Conservation (phyloP, 30 jellyfish, hydroid and myxozoan genomes). For the Aurelia sp. region DNA sequence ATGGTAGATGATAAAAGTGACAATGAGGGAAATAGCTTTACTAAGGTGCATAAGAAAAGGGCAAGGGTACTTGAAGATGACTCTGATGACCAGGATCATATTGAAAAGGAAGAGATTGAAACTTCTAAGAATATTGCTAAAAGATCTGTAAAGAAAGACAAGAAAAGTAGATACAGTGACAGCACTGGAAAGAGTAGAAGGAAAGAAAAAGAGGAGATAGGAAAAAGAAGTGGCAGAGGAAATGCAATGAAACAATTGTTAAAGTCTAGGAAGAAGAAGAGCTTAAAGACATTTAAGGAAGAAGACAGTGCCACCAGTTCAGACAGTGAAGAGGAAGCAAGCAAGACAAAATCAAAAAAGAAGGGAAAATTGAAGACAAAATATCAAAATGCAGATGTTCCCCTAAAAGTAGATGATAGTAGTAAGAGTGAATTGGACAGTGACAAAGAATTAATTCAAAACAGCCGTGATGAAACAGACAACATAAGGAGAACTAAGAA, state of each 20-base stretch:
- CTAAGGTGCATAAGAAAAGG: not conserved
- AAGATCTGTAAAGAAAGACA: no score
- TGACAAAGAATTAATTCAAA: no score
- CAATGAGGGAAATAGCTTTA: not conserved
- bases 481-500: not conserved
- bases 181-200: constrained; percentile 19
- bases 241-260: constrained; percentile 29
- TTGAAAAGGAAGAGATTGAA: no score
- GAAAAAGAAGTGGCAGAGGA: constrained; percentile 9
- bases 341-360: not conserved
- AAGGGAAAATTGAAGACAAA: not conserved
- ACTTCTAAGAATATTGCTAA: no score
- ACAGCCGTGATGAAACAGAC: not conserved
- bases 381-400: not conserved
- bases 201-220: constrained; percentile 11
- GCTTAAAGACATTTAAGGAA: not conserved
- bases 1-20: not conserved
- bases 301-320: not conserved
- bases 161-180: no score
- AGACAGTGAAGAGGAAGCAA: not conserved
- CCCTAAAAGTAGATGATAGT: not conserved
- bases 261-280: constrained; percentile 22
- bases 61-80: not conserved
- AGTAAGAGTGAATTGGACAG: no score
- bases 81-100: not conserved